These are phyloP conservation scores for Hesperophylax magnus DNA, from an alignment of 1,140 invertebrate species.

Conservation along the genomic window DNA sequence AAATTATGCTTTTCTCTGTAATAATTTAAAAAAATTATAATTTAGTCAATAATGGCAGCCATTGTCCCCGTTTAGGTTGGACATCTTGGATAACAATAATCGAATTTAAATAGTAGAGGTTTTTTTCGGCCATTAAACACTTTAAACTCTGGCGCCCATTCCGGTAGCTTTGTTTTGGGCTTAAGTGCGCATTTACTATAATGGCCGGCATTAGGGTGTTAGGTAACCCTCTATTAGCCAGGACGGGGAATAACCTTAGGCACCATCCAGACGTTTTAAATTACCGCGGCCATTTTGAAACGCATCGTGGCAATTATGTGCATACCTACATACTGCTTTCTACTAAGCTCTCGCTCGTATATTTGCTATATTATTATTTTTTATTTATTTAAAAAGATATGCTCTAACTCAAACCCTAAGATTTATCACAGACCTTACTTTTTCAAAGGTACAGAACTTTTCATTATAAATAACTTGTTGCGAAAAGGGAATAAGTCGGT, in stretches of 20 bases:
- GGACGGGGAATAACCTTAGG: constrained; percentile 5
- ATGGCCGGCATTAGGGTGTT: constrained; percentile 16
- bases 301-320: background rate
- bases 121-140: background rate
- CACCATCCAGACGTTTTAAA: background rate
- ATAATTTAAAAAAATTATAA: too few relatives aligned
- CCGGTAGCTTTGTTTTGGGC: constrained; percentile 13
- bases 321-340: background rate
- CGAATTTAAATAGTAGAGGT: background rate
- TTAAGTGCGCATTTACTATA: constrained; percentile 16
- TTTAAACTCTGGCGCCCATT: background rate
- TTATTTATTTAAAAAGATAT: too few relatives aligned
- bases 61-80: background rate
- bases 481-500: too few relatives aligned
- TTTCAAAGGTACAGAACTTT: too few relatives aligned
- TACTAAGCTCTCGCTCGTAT: too few relatives aligned
- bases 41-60: background rate
- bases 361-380: too few relatives aligned
- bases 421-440: too few relatives aligned
- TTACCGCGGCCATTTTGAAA: background rate
- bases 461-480: too few relatives aligned
- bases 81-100: background rate
- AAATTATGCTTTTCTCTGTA: too few relatives aligned
- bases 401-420: too few relatives aligned
- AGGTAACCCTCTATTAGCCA: constrained; percentile 21